Evolutionary conservation across 2,888 invertebrate species (phyloP).

Genomic region (Cyaniris semiargus): DNA sequence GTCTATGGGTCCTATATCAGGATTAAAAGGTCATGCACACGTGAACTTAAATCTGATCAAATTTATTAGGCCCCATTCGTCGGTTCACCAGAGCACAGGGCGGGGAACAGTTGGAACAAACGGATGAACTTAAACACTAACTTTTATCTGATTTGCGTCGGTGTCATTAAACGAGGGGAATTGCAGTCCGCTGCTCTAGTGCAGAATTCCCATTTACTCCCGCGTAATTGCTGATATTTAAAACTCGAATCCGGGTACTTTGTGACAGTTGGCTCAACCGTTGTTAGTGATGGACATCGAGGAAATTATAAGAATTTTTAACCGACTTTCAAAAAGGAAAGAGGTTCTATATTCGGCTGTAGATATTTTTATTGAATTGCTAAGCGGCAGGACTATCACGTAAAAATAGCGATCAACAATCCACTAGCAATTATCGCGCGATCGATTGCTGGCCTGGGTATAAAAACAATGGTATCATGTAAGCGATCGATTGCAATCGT

Average conservation of each 20-base stretch:
- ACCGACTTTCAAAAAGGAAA: background rate
- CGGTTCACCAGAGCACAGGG: background rate
- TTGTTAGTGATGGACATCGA: background rate
- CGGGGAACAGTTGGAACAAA: slow-evolving; percentile 24
- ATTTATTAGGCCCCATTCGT: slow-evolving; percentile 16
- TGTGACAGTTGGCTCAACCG: background rate
- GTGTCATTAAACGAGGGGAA: slow-evolving; percentile 8
- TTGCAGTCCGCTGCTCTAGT: slow-evolving; percentile 11
- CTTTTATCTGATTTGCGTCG: slow-evolving; percentile 24
- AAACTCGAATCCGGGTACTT: background rate
- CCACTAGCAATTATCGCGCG: no score
- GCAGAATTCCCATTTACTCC: slow-evolving; percentile 4
- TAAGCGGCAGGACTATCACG: no score
- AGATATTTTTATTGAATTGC: no score
- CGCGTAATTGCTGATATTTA: slow-evolving; percentile 9
- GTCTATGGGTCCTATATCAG: background rate
- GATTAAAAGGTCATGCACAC: background rate
- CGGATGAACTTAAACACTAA: slow-evolving; percentile 19
- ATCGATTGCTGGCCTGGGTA: no score
- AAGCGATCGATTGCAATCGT: no score
- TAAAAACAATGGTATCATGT: no score
- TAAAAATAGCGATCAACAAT: no score
- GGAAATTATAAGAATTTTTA: background rate
- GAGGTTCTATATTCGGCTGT: no score
- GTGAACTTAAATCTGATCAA: background rate